These are phyloP conservation scores for Verasper variegatus DNA, from an alignment of 2,113 vertebrate species.

Conservation along the genomic window DNA sequence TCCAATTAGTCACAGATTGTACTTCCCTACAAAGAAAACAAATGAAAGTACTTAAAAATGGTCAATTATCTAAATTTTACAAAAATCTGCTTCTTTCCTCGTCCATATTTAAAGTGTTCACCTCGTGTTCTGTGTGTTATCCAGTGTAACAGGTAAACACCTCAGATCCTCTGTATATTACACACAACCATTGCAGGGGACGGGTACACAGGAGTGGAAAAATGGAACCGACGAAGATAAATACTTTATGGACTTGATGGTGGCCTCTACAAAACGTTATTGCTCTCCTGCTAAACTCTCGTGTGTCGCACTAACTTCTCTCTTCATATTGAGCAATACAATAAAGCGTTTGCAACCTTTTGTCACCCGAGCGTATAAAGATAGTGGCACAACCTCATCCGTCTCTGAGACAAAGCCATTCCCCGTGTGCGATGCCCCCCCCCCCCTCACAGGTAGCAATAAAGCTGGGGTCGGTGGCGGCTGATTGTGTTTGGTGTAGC, in stretches of 20 bases:
- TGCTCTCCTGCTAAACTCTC: conserved; percentile 14
- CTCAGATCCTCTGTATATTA: background rate
- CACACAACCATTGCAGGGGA: background rate
- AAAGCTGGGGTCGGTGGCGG: conserved; percentile 12
- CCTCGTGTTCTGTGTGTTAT: too few species aligned
- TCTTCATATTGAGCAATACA: background rate
- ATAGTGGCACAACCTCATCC: conserved; percentile 7
- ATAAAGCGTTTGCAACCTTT: conserved; percentile 21
- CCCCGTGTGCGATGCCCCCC: background rate
- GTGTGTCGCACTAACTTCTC: background rate
- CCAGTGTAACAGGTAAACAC: too few species aligned
- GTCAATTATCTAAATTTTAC: too few species aligned
- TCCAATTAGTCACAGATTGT: too few species aligned
- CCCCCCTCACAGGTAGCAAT: conserved; percentile 7
- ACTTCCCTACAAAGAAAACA: too few species aligned
- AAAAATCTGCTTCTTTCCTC: too few species aligned
- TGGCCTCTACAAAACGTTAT: conserved; percentile 23
- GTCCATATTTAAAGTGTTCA: too few species aligned
- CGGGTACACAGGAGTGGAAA: background rate
- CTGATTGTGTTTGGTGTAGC: background rate
- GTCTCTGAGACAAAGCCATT: conserved; percentile 18
- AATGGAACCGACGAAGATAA: background rate
- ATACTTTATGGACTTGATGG: background rate
- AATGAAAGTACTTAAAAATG: too few species aligned
- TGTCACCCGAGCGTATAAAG: conserved; percentile 12